These are phyloP conservation scores for Coelogynopora nodosa DNA, from an alignment of 2,888 invertebrate genomes.

Conservation along the genomic window DNA sequence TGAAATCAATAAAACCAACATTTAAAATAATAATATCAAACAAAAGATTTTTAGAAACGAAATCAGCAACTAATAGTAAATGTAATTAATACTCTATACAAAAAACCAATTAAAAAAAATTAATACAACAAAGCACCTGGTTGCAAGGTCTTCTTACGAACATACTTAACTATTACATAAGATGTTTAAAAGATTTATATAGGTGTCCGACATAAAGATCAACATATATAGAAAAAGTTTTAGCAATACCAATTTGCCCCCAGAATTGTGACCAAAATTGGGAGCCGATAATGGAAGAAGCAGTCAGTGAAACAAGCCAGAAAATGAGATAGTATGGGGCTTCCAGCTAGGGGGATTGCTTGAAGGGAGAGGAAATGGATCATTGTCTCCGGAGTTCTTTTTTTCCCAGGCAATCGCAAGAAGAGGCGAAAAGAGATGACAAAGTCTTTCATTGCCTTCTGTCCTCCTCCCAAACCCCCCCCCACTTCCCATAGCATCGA, in stretches of 20 bases:
- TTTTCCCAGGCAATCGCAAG: conserved; percentile 5
- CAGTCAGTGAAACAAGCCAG: not conserved
- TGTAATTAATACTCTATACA: not conserved
- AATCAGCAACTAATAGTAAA: not conserved
- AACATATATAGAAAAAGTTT: too few relatives aligned
- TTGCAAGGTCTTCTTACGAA: too few relatives aligned
- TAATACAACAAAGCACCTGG: too few relatives aligned
- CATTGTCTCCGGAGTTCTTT: not conserved
- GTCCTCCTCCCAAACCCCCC: not conserved
- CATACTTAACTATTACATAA: too few relatives aligned
- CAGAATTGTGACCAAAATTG: not conserved
- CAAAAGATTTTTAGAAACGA: too few relatives aligned
- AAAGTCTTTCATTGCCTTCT: not conserved
- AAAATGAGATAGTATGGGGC: not conserved
- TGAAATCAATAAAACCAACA: too few relatives aligned
- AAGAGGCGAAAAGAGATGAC: not conserved
- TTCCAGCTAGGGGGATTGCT: not conserved
- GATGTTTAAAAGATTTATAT: too few relatives aligned
- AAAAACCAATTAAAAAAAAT: not conserved
- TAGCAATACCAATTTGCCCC: too few relatives aligned
- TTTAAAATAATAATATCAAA: too few relatives aligned
- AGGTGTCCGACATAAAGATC: too few relatives aligned
- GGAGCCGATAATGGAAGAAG: not conserved
- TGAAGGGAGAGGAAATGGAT: conserved; percentile 10
- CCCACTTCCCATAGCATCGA: not conserved